Evolutionary conservation across 1,140 invertebrate species (phyloP), one percentile per base, ranked within the genome.

Genomic region (Drosophila repletoides): DNA sequence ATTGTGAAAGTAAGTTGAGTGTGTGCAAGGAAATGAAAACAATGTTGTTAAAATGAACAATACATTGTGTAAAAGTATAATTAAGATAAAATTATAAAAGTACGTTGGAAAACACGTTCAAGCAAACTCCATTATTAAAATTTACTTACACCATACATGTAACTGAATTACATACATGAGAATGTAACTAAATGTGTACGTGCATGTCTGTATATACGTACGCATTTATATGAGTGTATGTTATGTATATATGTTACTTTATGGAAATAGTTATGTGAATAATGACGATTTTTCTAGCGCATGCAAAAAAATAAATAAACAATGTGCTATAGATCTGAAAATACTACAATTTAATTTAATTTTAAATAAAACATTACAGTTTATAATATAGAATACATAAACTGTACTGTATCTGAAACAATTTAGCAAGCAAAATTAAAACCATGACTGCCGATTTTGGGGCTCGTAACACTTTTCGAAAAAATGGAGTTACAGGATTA

Each of bases 381-480:
- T 6, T 5, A 2, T 3, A 19, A 17, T 21, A 40, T 19, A 40
- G 10, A 9, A 17, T 10, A 10, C 31, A 38, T 38, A 14, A 3
- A 28, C 5, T 43, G n/a, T n/a, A n/a, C n/a, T n/a, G 9, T 28
- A 19, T 14, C 40, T 14, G 4, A 51, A 9, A 14, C 7, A 40
- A 40, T 17, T 15, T n/a, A 6, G 2, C 12, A 24, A 21, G n/a
- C 17, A 5, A n/a, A 52, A 2, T 22, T n/a, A 34, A 7, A 58
- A 61, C 55, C 34, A 83, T 83, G 79, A 52, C 79, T 60, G 43
- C 79, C 60, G 79, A 83, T 51, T 83, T 75, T 56, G 86, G 48
- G 38, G 29, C 79, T 51, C 80, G 79, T 63, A 83, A 83, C 43
- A 72, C 83, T 29, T 84, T 77, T 48, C 79, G 77, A 14, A 83